A percentile compares a stretch with the other conserved stretches of the same genome.
Conservation (phyloP, 2,113 vertebrate species). For the Felis chaus region DNA sequence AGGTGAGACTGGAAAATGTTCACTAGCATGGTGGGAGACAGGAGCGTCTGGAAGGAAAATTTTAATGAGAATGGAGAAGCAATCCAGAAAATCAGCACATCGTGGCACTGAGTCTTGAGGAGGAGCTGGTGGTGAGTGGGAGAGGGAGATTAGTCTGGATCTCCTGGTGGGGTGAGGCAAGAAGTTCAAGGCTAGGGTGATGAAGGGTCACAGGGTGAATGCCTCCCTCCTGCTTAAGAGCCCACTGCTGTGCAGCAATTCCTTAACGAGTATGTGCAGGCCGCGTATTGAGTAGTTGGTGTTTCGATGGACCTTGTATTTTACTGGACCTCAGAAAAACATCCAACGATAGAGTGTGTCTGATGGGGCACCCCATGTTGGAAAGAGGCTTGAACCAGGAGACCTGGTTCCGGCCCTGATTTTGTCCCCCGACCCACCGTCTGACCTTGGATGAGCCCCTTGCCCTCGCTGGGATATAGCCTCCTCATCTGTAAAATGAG, state of each 20-base stretch:
- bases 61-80: background rate
- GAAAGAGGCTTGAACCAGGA: constrained; percentile 31
- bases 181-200: background rate
- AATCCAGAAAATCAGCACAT: background rate
- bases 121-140: background rate
- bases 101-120: background rate
- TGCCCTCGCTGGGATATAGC: constrained; percentile 60
- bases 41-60: background rate
- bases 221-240: background rate
- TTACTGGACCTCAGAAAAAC: background rate
- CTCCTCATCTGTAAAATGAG: constrained; percentile 78
- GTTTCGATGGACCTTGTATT: background rate
- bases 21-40: background rate
- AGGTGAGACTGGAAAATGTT: background rate
- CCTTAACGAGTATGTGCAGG: background rate
- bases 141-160: background rate
- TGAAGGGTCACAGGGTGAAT: background rate
- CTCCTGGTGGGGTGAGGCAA: background rate
- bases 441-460: constrained; percentile 36
- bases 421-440: background rate
- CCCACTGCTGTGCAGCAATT: accelerated
- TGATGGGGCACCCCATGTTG: background rate
- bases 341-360: background rate
- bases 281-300: accelerated
- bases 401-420: constrained; percentile 46